Evolutionary conservation across 2,113 vertebrate species (phyloP).

Genomic region (Megaleporinus macrocephalus): DNA sequence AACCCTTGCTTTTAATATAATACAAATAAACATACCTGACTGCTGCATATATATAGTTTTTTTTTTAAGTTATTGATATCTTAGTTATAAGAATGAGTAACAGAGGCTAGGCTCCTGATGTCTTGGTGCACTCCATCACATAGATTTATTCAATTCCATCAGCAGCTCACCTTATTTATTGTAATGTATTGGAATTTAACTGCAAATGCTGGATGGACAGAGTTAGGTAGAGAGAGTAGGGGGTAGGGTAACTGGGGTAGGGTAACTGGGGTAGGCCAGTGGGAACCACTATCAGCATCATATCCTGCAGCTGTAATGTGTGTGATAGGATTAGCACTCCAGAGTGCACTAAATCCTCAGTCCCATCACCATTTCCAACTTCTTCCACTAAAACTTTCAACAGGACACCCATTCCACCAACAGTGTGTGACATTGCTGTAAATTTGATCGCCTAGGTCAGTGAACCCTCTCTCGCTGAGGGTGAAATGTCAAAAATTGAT

Average conservation of each 20-base stretch:
- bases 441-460: constrained; percentile 73
- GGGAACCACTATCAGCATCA: not conserved
- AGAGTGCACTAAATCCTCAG: constrained; percentile 72
- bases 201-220: too few species aligned
- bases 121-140: too few species aligned
- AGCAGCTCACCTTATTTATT: too few species aligned
- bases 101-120: too few species aligned
- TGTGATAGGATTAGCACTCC: constrained; percentile 53
- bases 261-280: not conserved
- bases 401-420: constrained; percentile 66
- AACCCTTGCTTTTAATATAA: too few species aligned
- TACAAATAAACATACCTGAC: too few species aligned
- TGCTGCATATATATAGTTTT: too few species aligned
- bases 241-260: not conserved
- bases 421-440: constrained; percentile 66
- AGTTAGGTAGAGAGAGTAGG: not conserved
- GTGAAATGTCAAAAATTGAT: constrained; percentile 79
- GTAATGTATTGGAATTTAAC: too few species aligned
- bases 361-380: constrained; percentile 67
- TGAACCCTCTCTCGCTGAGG: constrained; percentile 69
- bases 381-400: constrained; percentile 73
- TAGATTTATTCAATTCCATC: too few species aligned
- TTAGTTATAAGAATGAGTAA: too few species aligned
- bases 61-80: too few species aligned
- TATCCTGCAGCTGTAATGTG: not conserved